A percentile compares a stretch with the other conserved stretches of the same genome.
phyloP scores from a whole-genome alignment of 2,888 invertebrate species.

The Thymelicus sylvestris region DNA sequence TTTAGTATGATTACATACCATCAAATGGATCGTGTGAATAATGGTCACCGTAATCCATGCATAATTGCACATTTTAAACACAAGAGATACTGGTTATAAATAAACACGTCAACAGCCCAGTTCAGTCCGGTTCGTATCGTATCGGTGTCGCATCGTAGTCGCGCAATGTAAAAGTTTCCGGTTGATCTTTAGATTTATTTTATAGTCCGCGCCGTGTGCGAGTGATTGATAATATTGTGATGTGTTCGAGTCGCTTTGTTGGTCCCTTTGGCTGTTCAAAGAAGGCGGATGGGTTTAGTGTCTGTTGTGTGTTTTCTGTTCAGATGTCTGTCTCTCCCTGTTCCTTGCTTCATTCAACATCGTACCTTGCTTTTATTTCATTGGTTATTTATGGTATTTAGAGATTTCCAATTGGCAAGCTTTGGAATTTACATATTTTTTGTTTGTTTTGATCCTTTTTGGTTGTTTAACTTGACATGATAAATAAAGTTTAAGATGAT shows the following conservation, averaged over 20 bases:
- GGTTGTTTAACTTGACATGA: too few species aligned
- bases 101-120: too few species aligned
- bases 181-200: conserved; percentile 53
- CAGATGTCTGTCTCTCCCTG: conserved; percentile 11
- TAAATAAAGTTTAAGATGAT: too few species aligned
- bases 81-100: too few species aligned
- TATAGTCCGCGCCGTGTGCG: conserved; percentile 46
- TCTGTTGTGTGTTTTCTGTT: not conserved
- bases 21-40: too few species aligned
- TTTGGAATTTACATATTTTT: not conserved
- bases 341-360: conserved; percentile 19
- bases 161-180: conserved; percentile 18
- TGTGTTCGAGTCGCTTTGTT: conserved; percentile 12
- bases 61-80: too few species aligned
- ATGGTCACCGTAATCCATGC: too few species aligned
- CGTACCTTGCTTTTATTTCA: conserved; percentile 17
- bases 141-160: conserved; percentile 39
- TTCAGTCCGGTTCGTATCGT: too few species aligned
- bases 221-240: conserved; percentile 37
- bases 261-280: conserved; percentile 28
- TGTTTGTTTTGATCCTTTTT: too few species aligned
- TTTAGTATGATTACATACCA: too few species aligned
- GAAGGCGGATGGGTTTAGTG: conserved; percentile 22
- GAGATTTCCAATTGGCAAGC: conserved; percentile 4
- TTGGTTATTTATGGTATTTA: conserved; percentile 14